A percentile compares a stretch with the other conserved stretches of the same genome.
Evolutionary conservation across 2,113 vertebrate species (phyloP).

Genomic region (Macquaria australasica): DNA sequence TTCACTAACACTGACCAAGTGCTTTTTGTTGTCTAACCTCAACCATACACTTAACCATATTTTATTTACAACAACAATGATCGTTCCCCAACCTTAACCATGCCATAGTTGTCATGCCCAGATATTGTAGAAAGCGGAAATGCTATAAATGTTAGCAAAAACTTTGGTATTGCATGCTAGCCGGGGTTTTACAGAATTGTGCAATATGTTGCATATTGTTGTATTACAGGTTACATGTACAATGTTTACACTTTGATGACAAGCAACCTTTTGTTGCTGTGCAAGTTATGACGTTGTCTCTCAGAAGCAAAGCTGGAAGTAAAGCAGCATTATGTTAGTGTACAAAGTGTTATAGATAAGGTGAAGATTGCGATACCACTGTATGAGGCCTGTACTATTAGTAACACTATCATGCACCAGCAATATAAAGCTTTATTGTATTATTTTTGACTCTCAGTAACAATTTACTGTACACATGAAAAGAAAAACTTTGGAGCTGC

Average conservation of each 20-base stretch:
- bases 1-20: background rate
- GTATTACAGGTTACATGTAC: too few relatives aligned
- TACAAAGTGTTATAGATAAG: background rate
- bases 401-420: background rate
- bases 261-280: too few relatives aligned
- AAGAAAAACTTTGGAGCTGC: background rate
- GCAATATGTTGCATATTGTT: too few relatives aligned
- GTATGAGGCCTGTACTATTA: too few relatives aligned
- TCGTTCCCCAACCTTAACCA: too few relatives aligned
- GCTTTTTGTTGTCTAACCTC: background rate
- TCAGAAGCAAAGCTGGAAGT: background rate
- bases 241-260: background rate
- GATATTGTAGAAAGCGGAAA: too few relatives aligned
- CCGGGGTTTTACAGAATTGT: too few relatives aligned
- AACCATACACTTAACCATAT: background rate
- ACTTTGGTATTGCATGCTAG: too few relatives aligned
- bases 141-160: too few relatives aligned
- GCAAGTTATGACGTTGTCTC: too few relatives aligned
- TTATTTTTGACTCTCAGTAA: background rate
- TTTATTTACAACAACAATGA: too few relatives aligned
- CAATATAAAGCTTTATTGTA: background rate
- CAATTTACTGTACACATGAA: background rate
- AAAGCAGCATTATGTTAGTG: background rate
- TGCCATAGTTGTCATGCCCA: too few relatives aligned
- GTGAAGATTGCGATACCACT: background rate